Evolutionary conservation across 2,888 invertebrate genomes (phyloP).

Genomic region (Nycteola revayana): DNA sequence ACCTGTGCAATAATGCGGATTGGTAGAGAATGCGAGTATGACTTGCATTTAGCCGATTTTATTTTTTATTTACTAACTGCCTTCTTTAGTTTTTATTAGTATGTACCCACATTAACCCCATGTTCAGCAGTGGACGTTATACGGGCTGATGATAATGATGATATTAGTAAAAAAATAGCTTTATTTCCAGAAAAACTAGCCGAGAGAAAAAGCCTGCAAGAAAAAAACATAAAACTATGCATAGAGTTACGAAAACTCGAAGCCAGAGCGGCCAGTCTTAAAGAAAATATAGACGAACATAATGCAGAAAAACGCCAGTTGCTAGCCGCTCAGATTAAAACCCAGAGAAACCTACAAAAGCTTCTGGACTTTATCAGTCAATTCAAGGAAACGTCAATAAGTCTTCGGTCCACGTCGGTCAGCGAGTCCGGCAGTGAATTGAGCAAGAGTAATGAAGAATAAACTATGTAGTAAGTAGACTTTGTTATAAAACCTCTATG

Average conservation of each 20-base stretch:
- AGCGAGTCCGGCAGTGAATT: constrained; percentile 70
- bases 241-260: constrained; percentile 70
- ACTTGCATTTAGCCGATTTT: too few species aligned
- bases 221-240: constrained; percentile 70
- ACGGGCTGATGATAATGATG: too few species aligned
- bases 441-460: constrained; percentile 73
- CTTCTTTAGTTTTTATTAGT: too few species aligned
- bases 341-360: constrained; percentile 73
- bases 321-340: constrained; percentile 71
- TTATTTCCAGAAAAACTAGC: constrained; percentile 65
- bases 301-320: constrained; percentile 72
- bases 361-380: constrained; percentile 76
- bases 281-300: constrained; percentile 72
- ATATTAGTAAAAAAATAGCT: too few species aligned
- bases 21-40: too few species aligned
- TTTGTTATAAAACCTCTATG: too few species aligned
- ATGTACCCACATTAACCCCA: too few species aligned
- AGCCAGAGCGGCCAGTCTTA: constrained; percentile 64
- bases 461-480: constrained; percentile 37
- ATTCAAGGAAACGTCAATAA: constrained; percentile 72
- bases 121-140: too few species aligned
- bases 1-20: too few species aligned
- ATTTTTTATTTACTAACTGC: too few species aligned
- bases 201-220: constrained; percentile 68
- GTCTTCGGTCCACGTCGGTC: constrained; percentile 60